phyloP scores from a whole-genome alignment of 92 coral and sea anemone species.

The Bergia sp. region DNA sequence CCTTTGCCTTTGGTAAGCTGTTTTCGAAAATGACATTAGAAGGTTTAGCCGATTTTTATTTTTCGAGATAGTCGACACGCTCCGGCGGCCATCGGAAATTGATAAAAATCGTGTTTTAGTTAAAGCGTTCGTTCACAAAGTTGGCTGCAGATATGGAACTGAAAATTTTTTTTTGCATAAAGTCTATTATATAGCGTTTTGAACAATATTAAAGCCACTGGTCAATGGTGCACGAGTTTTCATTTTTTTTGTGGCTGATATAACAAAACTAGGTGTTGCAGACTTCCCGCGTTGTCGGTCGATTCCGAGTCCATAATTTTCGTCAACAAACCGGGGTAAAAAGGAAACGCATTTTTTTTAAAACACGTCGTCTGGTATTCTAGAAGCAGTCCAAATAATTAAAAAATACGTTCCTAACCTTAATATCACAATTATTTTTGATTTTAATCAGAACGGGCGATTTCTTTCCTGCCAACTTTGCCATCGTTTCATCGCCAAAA shows the following conservation, averaged over 20 bases:
- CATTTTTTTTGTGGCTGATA: conserved; percentile 5
- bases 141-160: too few relatives aligned
- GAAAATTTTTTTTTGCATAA: background rate
- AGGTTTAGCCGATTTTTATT: too few relatives aligned
- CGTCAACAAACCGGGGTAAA: conserved; percentile 6
- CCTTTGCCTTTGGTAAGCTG: background rate
- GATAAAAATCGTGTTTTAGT: too few relatives aligned
- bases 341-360: background rate
- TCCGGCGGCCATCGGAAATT: too few relatives aligned
- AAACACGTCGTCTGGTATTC: background rate
- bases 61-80: conserved; percentile 18
- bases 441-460: conserved; percentile 34
- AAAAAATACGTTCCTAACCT: conserved; percentile 34
- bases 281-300: conserved; percentile 1
- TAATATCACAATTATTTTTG: conserved; percentile 41
- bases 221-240: background rate
- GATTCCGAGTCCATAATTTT: background rate
- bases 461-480: background rate
- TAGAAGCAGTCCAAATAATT: conserved; percentile 19
- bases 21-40: too few relatives aligned
- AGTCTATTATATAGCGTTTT: conserved; percentile 6
- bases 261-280: background rate
- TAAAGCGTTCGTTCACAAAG: too few relatives aligned
- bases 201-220: conserved; percentile 2
- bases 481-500: background rate